Percentiles rank a stretch among this genome's conserved stretches.
These are phyloP conservation scores for Caenorhabditis briggsae DNA, from an alignment of 1,140 invertebrate species.

Conservation along the genomic window DNA sequence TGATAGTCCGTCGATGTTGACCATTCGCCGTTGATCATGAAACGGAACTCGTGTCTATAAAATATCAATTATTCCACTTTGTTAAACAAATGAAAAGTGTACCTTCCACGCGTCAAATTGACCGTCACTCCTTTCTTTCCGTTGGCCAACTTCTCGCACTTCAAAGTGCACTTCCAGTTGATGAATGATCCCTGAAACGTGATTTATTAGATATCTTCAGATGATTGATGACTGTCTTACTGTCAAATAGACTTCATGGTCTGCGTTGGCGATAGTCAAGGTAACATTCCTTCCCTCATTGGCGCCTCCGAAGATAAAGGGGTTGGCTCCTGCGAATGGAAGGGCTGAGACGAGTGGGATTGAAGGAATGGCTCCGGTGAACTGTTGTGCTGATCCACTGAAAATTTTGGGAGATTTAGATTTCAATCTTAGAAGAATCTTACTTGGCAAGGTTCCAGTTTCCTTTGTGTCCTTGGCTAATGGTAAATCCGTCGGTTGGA, in stretches of 20 bases:
- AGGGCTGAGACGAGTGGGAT: constrained; percentile 34
- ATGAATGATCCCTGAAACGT: constrained; percentile 72
- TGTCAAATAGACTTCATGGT: constrained; percentile 66
- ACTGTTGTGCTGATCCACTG: constrained; percentile 7
- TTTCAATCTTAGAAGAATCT: background rate
- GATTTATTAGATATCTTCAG: background rate
- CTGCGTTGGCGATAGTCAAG: constrained; percentile 57
- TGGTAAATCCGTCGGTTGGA: constrained; percentile 42
- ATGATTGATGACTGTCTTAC: constrained; percentile 58
- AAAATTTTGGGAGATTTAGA: background rate
- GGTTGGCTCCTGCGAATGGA: constrained; percentile 40
- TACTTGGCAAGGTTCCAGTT: constrained; percentile 36
- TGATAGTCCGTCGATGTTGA: constrained; percentile 66
- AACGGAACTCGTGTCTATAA: constrained; percentile 70
- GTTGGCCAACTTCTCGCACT: constrained; percentile 65
- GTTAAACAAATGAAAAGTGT: background rate
- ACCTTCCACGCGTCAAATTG: constrained; percentile 69
- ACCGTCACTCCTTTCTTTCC: constrained; percentile 66
- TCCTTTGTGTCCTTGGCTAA: constrained; percentile 20
- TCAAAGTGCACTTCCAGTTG: constrained; percentile 74
- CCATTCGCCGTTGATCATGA: constrained; percentile 71
- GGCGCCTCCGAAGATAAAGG: constrained; percentile 12
- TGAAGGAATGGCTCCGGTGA: constrained; percentile 25
- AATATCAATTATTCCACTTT: background rate
- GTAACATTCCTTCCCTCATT: constrained; percentile 44